These are phyloP conservation scores for Nerophis lumbriciformis DNA, from an alignment of 2,113 vertebrate genomes.

Conservation along the genomic window DNA sequence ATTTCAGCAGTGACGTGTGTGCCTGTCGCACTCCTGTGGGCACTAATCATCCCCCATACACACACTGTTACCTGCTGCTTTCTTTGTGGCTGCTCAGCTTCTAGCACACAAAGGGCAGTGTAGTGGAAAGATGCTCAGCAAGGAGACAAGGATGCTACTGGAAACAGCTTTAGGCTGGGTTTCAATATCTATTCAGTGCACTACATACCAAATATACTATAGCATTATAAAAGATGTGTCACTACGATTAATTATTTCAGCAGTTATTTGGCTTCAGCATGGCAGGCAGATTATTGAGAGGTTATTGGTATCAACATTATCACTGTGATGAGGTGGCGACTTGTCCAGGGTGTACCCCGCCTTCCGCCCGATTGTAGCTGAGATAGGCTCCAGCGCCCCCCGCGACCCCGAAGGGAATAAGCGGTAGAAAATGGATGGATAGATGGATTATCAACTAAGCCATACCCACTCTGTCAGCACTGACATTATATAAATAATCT, in stretches of 20 bases:
- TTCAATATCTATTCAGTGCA: constrained; percentile 1
- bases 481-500: constrained; percentile 25
- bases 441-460: no score
- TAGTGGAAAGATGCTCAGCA: constrained; percentile 50
- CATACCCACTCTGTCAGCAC: neutral
- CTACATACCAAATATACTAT: neutral
- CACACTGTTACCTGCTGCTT: constrained; percentile 35
- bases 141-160: constrained; percentile 35
- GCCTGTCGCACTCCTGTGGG: neutral
- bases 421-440: no score
- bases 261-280: neutral
- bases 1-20: neutral
- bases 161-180: constrained; percentile 13
- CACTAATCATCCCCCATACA: constrained; percentile 42
- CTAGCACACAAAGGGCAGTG: constrained; percentile 64
- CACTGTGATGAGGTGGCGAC: no score
- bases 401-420: no score
- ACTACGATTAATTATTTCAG: no score
- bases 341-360: no score
- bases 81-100: constrained; percentile 64
- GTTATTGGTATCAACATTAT: no score
- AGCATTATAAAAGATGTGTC: no score
- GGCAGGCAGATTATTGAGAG: neutral
- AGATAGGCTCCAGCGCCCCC: no score
- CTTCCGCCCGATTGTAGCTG: no score